These are phyloP conservation scores for Rhagoletis zephyria DNA, from an alignment of 1,140 invertebrate species.

Conservation along the genomic window DNA sequence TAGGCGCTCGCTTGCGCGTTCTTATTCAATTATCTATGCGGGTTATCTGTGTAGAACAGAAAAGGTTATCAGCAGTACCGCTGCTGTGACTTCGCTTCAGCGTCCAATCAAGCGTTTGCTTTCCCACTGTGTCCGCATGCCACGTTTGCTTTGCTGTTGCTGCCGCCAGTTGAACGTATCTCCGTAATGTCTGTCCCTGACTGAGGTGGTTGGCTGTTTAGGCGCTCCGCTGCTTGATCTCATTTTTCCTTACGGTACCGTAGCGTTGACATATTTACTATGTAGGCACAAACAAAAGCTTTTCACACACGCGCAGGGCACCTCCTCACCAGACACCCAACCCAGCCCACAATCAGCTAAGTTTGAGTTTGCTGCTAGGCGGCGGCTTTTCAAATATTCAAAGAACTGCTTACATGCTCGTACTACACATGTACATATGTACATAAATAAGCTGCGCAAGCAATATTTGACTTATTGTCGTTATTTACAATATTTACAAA, in stretches of 20 bases:
- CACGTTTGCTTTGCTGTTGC: neutral
- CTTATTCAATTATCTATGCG: conserved; percentile 45
- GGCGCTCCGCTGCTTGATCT: neutral
- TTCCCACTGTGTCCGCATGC: neutral
- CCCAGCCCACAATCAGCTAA: neutral
- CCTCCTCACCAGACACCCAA: neutral
- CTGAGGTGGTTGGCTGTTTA: conserved; percentile 6
- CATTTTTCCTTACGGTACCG: neutral
- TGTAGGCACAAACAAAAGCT: neutral
- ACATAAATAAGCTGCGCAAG: neutral
- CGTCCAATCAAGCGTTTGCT: conserved; percentile 30
- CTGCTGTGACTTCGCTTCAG: neutral
- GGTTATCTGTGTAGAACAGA: conserved; percentile 14
- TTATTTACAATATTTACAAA: conserved; percentile 42
- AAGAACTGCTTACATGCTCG: neutral
- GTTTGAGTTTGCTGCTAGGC: neutral
- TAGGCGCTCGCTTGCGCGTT: neutral
- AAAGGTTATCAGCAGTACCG: conserved; percentile 46
- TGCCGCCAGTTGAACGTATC: conserved; percentile 21
- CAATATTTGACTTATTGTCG: neutral
- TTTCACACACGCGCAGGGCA: neutral
- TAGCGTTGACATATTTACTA: neutral
- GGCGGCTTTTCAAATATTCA: neutral
- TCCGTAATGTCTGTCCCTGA: conserved; percentile 8
- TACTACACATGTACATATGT: too few relatives aligned